Conservation (phyloP, 2,888 invertebrate species). For the Pelosia muscerda region DNA sequence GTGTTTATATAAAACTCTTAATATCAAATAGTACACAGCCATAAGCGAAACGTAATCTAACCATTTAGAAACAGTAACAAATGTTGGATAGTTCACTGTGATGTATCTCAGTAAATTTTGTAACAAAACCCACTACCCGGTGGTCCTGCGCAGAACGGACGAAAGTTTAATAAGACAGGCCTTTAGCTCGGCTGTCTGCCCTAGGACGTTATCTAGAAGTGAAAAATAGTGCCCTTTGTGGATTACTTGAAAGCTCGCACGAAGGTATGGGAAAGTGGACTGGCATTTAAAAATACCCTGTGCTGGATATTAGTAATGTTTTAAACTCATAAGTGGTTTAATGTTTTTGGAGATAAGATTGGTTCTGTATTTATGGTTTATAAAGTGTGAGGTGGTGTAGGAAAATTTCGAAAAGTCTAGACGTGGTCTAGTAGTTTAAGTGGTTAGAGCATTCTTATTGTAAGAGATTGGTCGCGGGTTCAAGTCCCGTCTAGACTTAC, state of each 20-base stretch:
- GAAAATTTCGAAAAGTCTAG: too few relatives aligned
- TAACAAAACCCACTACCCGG: conserved; percentile 74
- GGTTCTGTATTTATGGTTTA: conserved; percentile 2
- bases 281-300: conserved; percentile 38
- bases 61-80: conserved; percentile 72
- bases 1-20: conserved; percentile 8
- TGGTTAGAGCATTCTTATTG: too few relatives aligned
- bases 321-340: conserved; percentile 29
- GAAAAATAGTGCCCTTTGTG: conserved; percentile 82
- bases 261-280: conserved; percentile 46
- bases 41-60: conserved; percentile 55
- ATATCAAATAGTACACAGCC: conserved; percentile 32
- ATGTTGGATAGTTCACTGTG: conserved; percentile 68
- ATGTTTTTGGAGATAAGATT: conserved; percentile 15
- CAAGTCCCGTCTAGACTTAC: too few relatives aligned
- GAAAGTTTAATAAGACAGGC: conserved; percentile 80
- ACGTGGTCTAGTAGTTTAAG: too few relatives aligned
- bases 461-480: too few relatives aligned
- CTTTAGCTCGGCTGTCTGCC: conserved; percentile 75
- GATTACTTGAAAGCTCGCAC: conserved; percentile 57
- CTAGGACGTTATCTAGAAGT: conserved; percentile 76
- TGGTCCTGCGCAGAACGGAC: conserved; percentile 74
- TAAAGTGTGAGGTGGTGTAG: too few relatives aligned
- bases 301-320: conserved; percentile 22
- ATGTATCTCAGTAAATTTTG: conserved; percentile 64